These are phyloP conservation scores for Melipona quadrifasciata DNA, from an alignment of 1,140 invertebrate genomes.

Conservation along the genomic window DNA sequence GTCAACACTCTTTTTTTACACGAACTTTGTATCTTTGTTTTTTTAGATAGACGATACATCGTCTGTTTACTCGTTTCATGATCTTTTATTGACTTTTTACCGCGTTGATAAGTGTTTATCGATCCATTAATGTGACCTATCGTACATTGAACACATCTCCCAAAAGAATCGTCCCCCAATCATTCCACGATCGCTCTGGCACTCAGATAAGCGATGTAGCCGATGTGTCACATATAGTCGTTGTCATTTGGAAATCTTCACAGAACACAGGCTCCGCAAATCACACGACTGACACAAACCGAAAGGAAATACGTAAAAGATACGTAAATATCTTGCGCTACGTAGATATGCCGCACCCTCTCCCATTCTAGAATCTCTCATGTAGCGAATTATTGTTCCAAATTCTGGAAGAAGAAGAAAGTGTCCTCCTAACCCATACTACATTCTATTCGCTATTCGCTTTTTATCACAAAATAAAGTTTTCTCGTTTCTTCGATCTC, in stretches of 20 bases:
- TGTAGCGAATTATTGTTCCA: background rate
- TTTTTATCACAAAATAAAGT: constrained; percentile 13
- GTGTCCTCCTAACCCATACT: background rate
- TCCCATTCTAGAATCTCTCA: constrained; percentile 24
- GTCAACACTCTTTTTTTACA: background rate
- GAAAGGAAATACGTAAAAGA: constrained; percentile 47
- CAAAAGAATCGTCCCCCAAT: constrained; percentile 54
- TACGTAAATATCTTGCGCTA: constrained; percentile 28
- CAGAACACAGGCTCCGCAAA: constrained; percentile 62
- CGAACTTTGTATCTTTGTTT: background rate
- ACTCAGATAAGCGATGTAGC: constrained; percentile 63
- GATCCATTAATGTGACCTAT: constrained; percentile 60
- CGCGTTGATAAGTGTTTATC: background rate
- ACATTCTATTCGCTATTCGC: no score
- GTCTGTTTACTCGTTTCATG: background rate
- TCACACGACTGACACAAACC: constrained; percentile 61
- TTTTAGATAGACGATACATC: background rate
- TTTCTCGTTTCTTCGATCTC: background rate
- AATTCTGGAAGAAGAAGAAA: no score
- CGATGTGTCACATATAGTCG: constrained; percentile 64
- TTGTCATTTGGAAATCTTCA: constrained; percentile 65
- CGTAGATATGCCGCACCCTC: constrained; percentile 60
- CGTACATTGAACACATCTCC: constrained; percentile 54
- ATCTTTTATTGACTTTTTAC: background rate
- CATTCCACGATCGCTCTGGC: constrained; percentile 65